A percentile compares a stretch with the other conserved stretches of the same genome.
phyloP scores from a whole-genome alignment of 2,797 vertebrate species.

The Iguana delicatissima region DNA sequence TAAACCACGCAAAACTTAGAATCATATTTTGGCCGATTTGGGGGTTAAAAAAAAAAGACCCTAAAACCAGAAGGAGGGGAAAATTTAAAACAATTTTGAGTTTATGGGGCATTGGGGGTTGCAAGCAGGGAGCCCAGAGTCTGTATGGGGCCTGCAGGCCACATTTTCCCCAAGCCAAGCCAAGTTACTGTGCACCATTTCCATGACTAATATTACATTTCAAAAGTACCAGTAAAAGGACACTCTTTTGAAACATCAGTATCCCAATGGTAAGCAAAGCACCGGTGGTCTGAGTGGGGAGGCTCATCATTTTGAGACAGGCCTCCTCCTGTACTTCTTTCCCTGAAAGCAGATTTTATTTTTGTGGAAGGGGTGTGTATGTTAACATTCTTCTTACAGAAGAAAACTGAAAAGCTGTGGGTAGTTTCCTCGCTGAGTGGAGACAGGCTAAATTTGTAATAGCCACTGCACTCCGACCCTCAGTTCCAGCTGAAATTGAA shows the following conservation, averaged over 20 bases:
- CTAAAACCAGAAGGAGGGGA: too few species aligned
- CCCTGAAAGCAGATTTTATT: background rate
- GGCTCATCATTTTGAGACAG: too few species aligned
- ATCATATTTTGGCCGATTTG: too few species aligned
- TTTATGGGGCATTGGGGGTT: too few species aligned
- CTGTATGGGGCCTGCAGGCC: too few species aligned
- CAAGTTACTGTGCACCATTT: background rate
- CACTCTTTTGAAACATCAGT: background rate
- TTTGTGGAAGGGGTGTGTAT: background rate
- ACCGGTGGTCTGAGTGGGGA: too few species aligned
- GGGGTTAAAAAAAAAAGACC: too few species aligned
- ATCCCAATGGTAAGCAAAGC: background rate
- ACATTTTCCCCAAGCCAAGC: too few species aligned
- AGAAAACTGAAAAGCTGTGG: background rate
- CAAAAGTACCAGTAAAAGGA: background rate
- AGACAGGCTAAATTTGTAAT: background rate
- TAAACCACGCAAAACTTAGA: too few species aligned
- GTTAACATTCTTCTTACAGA: background rate
- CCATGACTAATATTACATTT: background rate
- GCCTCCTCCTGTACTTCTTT: background rate
- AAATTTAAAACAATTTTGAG: too few species aligned
- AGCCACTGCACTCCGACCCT: background rate
- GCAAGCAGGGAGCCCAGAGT: too few species aligned
- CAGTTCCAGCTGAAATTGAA: background rate
- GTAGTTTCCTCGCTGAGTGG: background rate